Evolutionary conservation across 2,113 vertebrate genomes (phyloP).

Genomic region (Mobula hypostoma): DNA sequence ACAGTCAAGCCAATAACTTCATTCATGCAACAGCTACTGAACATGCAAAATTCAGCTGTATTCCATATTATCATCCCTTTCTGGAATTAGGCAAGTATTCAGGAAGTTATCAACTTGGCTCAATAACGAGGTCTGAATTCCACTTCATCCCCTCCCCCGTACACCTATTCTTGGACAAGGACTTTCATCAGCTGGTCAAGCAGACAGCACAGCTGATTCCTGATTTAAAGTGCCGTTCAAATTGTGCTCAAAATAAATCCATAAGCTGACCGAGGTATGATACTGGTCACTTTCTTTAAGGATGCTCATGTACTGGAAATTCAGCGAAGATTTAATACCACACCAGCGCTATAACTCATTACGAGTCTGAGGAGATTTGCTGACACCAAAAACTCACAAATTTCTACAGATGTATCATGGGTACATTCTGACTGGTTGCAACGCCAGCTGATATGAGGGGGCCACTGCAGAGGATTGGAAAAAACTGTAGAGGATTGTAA

Average conservation of each 20-base stretch:
- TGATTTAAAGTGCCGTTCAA: not conserved
- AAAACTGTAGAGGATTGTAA: no score
- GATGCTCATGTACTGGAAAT: no score
- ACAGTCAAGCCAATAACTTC: not conserved
- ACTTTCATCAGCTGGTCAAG: not conserved
- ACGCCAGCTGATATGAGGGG: no score
- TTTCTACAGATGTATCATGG: no score
- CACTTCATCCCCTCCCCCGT: not conserved
- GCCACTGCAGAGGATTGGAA: no score
- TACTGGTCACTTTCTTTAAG: no score
- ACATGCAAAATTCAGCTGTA: not conserved
- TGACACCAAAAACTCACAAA: no score
- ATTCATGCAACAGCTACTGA: not conserved
- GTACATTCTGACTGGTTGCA: no score
- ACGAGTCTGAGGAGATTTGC: no score
- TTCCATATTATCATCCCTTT: not conserved
- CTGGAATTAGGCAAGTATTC: not conserved
- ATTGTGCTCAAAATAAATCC: not conserved
- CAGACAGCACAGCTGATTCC: not conserved
- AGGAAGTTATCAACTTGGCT: not conserved
- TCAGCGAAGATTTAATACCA: no score
- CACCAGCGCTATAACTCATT: no score
- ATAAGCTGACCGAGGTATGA: not conserved
- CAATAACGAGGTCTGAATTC: not conserved
- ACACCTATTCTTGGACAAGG: not conserved